A percentile compares a stretch with the other conserved stretches of the same genome.
phyloP scores from a whole-genome alignment of 2,797 vertebrate genomes.

The Hapalemur alaotrensis region DNA sequence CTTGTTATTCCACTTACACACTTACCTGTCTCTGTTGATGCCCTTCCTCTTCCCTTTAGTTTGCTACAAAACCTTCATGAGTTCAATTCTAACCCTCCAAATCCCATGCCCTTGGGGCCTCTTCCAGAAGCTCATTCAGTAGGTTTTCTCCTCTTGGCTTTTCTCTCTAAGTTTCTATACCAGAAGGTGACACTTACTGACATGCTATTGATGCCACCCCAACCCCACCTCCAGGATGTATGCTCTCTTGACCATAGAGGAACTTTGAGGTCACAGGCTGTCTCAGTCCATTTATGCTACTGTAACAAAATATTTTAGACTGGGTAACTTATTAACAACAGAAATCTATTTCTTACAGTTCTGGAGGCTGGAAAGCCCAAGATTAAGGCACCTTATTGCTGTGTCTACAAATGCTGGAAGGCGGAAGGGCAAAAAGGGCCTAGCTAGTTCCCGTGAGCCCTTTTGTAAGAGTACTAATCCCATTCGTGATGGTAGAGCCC shows the following conservation, averaged over 20 bases:
- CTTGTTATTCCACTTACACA: not conserved
- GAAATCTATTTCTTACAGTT: not conserved
- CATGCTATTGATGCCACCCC: no score
- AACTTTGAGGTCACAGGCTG: not conserved
- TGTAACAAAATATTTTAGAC: not conserved
- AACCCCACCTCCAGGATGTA: not conserved
- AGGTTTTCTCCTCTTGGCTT: not conserved
- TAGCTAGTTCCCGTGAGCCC: not conserved
- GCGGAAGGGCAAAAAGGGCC: not conserved
- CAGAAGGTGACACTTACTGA: not conserved
- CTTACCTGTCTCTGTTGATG: not conserved
- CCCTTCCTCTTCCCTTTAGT: not conserved
- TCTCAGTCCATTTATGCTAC: not conserved
- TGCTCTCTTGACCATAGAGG: not conserved
- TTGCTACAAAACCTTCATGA: not conserved
- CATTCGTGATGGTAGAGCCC: not conserved
- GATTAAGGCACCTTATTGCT: not conserved
- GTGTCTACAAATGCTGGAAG: not conserved
- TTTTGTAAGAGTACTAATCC: not conserved
- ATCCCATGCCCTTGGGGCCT: not conserved
- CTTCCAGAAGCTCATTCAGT: not conserved
- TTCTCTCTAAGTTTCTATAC: not conserved
- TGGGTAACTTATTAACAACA: not conserved
- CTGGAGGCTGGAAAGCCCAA: not conserved
- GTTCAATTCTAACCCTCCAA: not conserved